Base-by-base conservation (phyloP, 2,113 vertebrate genomes). In the Pluvialis apricaria region DNA sequence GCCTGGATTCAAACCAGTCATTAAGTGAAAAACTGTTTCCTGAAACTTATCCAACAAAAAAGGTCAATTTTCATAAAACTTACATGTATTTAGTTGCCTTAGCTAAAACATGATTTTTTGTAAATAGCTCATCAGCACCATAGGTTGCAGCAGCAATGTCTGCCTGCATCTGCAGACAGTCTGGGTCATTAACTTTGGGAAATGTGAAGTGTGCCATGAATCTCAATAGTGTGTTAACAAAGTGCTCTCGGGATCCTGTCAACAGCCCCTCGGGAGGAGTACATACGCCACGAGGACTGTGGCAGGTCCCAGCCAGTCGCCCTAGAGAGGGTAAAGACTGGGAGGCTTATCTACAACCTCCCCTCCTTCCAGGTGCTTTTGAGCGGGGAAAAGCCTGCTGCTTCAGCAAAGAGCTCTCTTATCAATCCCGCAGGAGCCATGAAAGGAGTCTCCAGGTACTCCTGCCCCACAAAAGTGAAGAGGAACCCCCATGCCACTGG, bases 81-180 rank as follows among this genome's bases (percentile, higher is more conserved):
- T 85, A 15, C 2, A 44, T 40, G n/a, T 62, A 87, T 91, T 89
- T 76, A 76, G 61, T 58, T 5, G 1, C 60, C 61, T 90, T n/a
- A 87, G 88, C 82, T 69, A 69, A 79, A 89, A 79, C 9, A 32
- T 4, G 11, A 47, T 34, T 58, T 76, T 90, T 57, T 90, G 44
- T 47, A 91, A 85, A 82, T 42, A 49, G 38, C 77, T 91, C 44
- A n/a, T 84, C 80, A 79, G 66, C 70, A 82, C 52, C 40, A 5
- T 47, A 36, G 88, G 66, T 57, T 73, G 75, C 82, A 90, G 86
- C 77, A 61, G 64, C 9, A 52, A 75, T 34, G 69, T 78, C 82
- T 95, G 78, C 90, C 93, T 79, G 90, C 83, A 83, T 79, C 86
- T 96, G 83, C 91, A 92, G 86, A 87, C 70, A 82, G 70, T 22